These are phyloP conservation scores for Eupelmus urozonus DNA, from an alignment of 2,888 invertebrate species.

Conservation along the genomic window DNA sequence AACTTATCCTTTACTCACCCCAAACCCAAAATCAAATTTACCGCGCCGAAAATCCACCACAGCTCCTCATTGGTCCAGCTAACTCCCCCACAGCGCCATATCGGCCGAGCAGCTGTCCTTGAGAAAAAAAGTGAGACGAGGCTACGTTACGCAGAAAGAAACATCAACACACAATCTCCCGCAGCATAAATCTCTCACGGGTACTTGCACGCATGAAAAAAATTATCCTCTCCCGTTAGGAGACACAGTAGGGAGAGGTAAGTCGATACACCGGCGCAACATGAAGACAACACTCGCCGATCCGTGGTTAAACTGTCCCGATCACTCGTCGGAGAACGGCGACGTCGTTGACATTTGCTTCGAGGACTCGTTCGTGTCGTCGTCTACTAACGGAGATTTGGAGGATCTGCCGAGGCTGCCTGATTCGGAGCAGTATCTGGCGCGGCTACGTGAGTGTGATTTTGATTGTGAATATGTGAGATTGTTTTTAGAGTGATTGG, in stretches of 20 bases:
- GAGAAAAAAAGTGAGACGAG: not conserved
- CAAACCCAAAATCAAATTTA: not conserved
- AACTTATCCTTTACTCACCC: too few species aligned
- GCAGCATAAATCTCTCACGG: too few species aligned
- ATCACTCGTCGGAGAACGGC: conserved; percentile 24
- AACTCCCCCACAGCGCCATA: not conserved
- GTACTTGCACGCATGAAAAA: not conserved
- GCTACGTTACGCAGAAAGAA: not conserved
- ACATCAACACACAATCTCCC: too few species aligned
- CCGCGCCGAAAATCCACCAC: not conserved
- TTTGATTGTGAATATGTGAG: too few species aligned
- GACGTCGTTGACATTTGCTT: conserved; percentile 20
- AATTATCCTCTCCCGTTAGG: not conserved
- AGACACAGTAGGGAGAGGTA: not conserved
- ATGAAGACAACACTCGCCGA: conserved; percentile 70
- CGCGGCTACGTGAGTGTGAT: conserved; percentile 81
- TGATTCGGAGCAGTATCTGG: conserved; percentile 84
- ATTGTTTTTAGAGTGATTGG: too few species aligned
- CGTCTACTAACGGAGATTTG: conserved; percentile 35
- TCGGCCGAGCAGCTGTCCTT: conserved; percentile 1
- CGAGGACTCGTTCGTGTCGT: conserved; percentile 54
- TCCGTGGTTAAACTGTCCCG: conserved; percentile 66
- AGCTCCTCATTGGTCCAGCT: not conserved
- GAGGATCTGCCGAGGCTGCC: conserved; percentile 75
- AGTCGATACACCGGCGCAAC: conserved; percentile 39